These are phyloP conservation scores for Genyomyrus donnyi DNA, from an alignment of 2,113 vertebrate species.

Conservation along the genomic window DNA sequence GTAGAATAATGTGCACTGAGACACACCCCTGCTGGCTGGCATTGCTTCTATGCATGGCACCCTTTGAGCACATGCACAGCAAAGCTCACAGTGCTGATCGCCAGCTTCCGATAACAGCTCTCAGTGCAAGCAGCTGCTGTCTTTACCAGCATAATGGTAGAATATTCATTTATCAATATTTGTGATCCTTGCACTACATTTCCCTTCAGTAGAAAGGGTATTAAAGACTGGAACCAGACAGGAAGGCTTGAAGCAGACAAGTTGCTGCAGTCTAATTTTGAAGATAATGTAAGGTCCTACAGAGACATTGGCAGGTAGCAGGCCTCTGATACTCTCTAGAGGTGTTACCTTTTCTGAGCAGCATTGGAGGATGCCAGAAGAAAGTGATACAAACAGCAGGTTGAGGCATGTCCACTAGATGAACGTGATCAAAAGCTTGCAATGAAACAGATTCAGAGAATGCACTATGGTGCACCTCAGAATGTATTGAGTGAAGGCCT, in stretches of 20 bases:
- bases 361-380: background rate
- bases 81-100: background rate
- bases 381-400: background rate
- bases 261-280: constrained; percentile 4
- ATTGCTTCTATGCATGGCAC: background rate
- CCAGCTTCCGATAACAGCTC: background rate
- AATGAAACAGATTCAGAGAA: background rate
- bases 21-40: background rate
- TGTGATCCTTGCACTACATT: background rate
- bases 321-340: constrained; percentile 27
- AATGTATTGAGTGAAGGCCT: background rate
- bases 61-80: background rate
- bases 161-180: background rate
- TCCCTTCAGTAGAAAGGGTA: constrained; percentile 4
- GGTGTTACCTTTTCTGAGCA: constrained; percentile 24
- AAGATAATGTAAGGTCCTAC: constrained; percentile 10
- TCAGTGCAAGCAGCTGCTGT: background rate
- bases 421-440: background rate
- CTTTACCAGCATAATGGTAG: constrained; percentile 3
- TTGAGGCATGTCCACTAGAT: background rate
- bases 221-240: background rate
- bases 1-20: background rate
- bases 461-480: background rate
- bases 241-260: background rate
- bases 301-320: constrained; percentile 26